phyloP scores from a whole-genome alignment of 2,797 vertebrate species.

The Platyrinchus mystaceus region DNA sequence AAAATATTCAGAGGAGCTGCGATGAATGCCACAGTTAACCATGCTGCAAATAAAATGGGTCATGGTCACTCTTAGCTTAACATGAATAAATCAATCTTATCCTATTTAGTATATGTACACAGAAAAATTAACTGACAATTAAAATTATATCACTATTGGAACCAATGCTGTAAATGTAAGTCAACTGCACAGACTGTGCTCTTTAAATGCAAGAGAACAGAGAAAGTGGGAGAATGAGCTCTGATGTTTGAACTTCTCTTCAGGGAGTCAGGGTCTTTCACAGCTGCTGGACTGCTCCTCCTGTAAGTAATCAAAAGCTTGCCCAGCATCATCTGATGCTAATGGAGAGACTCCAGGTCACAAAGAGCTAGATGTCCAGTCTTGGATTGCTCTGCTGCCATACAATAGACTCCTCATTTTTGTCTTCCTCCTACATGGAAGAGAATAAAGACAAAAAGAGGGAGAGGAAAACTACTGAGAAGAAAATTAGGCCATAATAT shows the following conservation, averaged over 20 bases:
- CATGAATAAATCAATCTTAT: constrained; percentile 40
- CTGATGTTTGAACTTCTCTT: neutral
- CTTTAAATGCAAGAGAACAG: constrained; percentile 32
- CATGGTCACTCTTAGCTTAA: constrained; percentile 46
- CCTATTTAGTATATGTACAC: neutral
- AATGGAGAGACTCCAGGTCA: neutral
- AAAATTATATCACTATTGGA: constrained; percentile 42
- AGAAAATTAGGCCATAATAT: neutral
- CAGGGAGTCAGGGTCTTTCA: neutral
- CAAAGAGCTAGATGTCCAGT: neutral
- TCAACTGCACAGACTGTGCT: neutral
- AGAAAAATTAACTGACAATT: constrained; percentile 63
- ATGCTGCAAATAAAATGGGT: constrained; percentile 52
- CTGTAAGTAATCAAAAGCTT: neutral
- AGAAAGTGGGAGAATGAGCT: constrained; percentile 10
- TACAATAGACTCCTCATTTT: fast-evolving
- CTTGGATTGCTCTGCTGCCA: neutral
- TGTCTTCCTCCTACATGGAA: neutral
- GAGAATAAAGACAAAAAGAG: neutral
- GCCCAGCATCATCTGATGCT: neutral
- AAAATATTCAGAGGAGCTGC: constrained; percentile 70
- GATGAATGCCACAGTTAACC: constrained; percentile 57
- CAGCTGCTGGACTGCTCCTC: neutral
- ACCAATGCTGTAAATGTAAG: constrained; percentile 31
- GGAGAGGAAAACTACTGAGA: neutral